Base-by-base conservation (phyloP, 37 sponge, comb jelly and placozoan species). In the Haliclona indistincta region DNA sequence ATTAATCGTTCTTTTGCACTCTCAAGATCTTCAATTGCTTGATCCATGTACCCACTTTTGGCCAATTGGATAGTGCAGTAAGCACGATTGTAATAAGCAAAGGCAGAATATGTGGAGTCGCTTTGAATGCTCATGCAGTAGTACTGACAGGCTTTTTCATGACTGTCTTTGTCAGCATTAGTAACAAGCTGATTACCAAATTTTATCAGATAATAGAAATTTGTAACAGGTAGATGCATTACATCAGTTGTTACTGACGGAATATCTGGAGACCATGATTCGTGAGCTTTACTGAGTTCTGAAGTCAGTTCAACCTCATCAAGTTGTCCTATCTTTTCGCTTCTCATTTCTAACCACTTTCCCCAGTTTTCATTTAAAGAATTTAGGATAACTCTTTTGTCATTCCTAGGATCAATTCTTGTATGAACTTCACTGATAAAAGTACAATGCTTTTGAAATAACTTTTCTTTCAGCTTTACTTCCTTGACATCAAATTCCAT, bases 1-100 rank as follows among this genome's bases (percentile, higher is more conserved):
- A 28, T 29, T n/a, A 60, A 8, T 8, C 62, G 7, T 20, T 10
- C 62, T 28, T 28, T 10, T 8, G 62, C 62, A 60, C 29, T 8
- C 25, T 20, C 7, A 20, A 60, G 19, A 20, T 60, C 62, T 20
- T 10, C 62, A 23, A 10, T n/a, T 8, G 62, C 15, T 29, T 60
- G 19, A 8, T 20, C 25, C 25, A 28, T 60, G 25, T 60, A n/a
- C 29, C 25, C 25, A 20, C 25, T 29, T 8, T 28, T 20, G 8
- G 19, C 62, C 19, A 29, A 23, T 28, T 23, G 19, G 62, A 60
- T 60, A 29, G 62, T 8, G 62, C 23, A 10, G 62, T 60, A 60
- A 29, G 62, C 62, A 60, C 62, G 62, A 60, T 60, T 60, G 25
- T 60, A 60, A 20, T 60, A 60, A 20, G 62, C 62, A 60, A 60